These are phyloP conservation scores for Paralichthys olivaceus DNA, from an alignment of 2,113 vertebrate genomes.

Conservation along the genomic window DNA sequence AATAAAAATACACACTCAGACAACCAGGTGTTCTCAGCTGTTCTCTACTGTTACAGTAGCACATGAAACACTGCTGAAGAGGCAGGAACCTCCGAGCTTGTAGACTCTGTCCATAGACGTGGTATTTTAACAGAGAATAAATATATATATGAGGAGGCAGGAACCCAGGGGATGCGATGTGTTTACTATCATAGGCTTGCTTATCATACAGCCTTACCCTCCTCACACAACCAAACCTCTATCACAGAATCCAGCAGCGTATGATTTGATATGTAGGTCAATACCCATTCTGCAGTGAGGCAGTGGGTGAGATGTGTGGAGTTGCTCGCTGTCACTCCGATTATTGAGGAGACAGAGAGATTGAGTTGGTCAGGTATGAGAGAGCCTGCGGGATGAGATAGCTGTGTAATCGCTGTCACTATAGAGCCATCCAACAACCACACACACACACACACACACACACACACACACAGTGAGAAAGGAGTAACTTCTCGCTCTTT, in stretches of 20 bases:
- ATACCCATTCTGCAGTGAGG: constrained; percentile 67
- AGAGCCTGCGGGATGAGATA: constrained; percentile 66
- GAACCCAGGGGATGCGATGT: constrained; percentile 45
- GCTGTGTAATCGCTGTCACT: constrained; percentile 55
- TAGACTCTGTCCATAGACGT: background rate
- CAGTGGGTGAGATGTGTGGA: constrained; percentile 68
- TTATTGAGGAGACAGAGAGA: constrained; percentile 76
- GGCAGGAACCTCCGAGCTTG: constrained; percentile 14
- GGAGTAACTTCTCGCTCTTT: constrained; percentile 61
- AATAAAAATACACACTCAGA: constrained; percentile 75
- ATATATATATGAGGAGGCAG: background rate
- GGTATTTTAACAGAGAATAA: constrained; percentile 2
- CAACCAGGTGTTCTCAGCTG: constrained; percentile 70
- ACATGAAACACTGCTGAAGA: constrained; percentile 11
- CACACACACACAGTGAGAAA: constrained; percentile 32
- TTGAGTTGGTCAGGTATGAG: constrained; percentile 75
- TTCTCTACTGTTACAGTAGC: constrained; percentile 67
- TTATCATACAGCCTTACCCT: constrained; percentile 54
- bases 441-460: constrained; percentile 32
- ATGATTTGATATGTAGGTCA: constrained; percentile 81
- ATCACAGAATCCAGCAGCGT: constrained; percentile 61
- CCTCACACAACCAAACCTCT: constrained; percentile 23
- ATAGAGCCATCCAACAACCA: background rate
- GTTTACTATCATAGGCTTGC: constrained; percentile 67
- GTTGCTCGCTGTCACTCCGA: constrained; percentile 77